Base-by-base conservation (phyloP, 2,888 invertebrate genomes). In the Trachelus troglodyta region DNA sequence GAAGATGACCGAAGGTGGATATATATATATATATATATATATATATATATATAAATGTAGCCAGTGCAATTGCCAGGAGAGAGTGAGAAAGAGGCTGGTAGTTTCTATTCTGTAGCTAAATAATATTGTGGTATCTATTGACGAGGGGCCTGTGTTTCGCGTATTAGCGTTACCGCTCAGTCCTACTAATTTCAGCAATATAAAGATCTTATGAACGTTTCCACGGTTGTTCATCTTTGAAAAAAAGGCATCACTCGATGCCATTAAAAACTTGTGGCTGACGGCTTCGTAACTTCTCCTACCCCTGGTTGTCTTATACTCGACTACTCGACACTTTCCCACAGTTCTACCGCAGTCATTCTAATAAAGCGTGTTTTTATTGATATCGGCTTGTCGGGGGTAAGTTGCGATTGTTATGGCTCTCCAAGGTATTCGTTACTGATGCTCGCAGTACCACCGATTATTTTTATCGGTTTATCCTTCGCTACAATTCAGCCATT, bases 331-430 rank as follows among this genome's bases (percentile, higher is more conserved):
- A 56, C 56, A 56, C 56, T 34, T 80, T 81, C 81, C 76, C 78
- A 81, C 81, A 78, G 76, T 76, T 35, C 37, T 35, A 34, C 77
- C 33, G 69, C 30, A 30, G 35, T n/a, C 34, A 23, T 33, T 35
- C 74, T 34, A 77, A 80, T 80, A 81, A 81, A 81, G 74, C 77
- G 73, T 37, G 77, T 80, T 82, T 81, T 80, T 81, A 80, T 80
- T 80, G 77, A 82, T 78, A 77, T 73, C 76, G 35, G 37, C 75
- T 79, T 77, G 79, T 79, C 76, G 74, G 35, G 73, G 34, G 73
- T 9, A 34, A 76, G 74, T 71, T 75, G 75, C 69, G 75, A 73
- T 56, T 40, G 77, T 81, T 79, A 81, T 37, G 79, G 12, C 68
- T 69, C 56, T 81, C 79, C 80, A 73, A 31, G 77, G 81, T 78